Conservation (phyloP, 2,888 invertebrate genomes). For the Incurvaria masculella region DNA sequence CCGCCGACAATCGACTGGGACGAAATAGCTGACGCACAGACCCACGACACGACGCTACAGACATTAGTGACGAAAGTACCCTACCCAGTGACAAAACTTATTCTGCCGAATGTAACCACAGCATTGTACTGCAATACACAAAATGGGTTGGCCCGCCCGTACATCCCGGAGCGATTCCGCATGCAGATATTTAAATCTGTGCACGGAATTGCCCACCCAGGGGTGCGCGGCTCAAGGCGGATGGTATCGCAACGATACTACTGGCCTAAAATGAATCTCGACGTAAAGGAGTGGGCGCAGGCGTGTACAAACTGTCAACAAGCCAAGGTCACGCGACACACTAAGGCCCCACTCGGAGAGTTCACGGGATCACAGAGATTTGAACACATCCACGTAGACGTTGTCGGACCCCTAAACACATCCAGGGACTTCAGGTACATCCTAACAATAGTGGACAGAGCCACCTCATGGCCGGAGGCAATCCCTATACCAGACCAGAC, state of each 20-base stretch:
- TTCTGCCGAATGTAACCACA: background rate
- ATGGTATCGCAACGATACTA: constrained; percentile 9
- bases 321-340: constrained; percentile 9
- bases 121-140: background rate
- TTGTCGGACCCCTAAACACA: constrained; percentile 8
- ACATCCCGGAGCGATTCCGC: background rate
- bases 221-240: constrained; percentile 8
- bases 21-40: background rate
- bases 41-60: background rate
- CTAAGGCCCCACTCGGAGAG: constrained; percentile 7
- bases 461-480: constrained; percentile 24
- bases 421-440: constrained; percentile 16
- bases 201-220: constrained; percentile 4
- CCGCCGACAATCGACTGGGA: background rate
- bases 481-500: constrained; percentile 22
- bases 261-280: constrained; percentile 15
- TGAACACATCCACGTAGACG: constrained; percentile 7
- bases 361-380: background rate
- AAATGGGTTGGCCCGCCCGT: background rate
- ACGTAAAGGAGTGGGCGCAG: constrained; percentile 11
- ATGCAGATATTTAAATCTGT: background rate
- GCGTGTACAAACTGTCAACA: constrained; percentile 13
- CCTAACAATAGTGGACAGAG: constrained; percentile 18
- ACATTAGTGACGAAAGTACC: background rate
- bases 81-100: too few relatives aligned